These are phyloP conservation scores for Coccyzus lansbergi DNA, from an alignment of 2,797 vertebrate species.

Conservation along the genomic window DNA sequence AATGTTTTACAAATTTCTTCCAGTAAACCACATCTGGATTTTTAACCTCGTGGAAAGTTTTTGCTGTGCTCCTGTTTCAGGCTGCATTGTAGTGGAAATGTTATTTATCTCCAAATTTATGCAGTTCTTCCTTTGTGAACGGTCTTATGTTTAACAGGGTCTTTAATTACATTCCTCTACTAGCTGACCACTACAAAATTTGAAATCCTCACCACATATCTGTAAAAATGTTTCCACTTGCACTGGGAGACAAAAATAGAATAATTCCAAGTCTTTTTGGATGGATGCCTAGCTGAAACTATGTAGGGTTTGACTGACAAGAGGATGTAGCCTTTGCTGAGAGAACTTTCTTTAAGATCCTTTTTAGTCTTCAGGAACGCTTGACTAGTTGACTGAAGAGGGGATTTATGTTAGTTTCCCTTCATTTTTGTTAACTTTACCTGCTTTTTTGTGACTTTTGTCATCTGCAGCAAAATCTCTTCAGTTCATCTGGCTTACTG, in stretches of 20 bases:
- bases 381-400: conserved; percentile 62
- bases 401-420: conserved; percentile 30
- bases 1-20: conserved; percentile 41
- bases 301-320: conserved; percentile 86
- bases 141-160: conserved; percentile 29
- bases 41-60: conserved; percentile 11
- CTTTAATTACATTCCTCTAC: conserved; percentile 74
- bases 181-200: conserved; percentile 72
- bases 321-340: conserved; percentile 83
- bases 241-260: conserved; percentile 90
- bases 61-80: background rate
- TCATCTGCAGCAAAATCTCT: conserved; percentile 1
- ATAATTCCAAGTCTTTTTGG: conserved; percentile 89
- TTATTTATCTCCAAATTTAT: conserved; percentile 33
- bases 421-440: conserved; percentile 25
- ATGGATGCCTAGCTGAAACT: conserved; percentile 85
- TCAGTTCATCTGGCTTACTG: background rate
- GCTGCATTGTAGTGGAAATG: background rate
- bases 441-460: conserved; percentile 26
- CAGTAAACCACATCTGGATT: conserved; percentile 42
- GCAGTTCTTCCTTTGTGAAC: background rate
- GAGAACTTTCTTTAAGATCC: conserved; percentile 78
- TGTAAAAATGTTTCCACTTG: conserved; percentile 76
- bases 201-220: conserved; percentile 73
- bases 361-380: conserved; percentile 69